Evolutionary conservation across 2,113 vertebrate species (phyloP), one percentile per base, ranked within the genome.

Genomic region (Cryptotis parvus): DNA sequence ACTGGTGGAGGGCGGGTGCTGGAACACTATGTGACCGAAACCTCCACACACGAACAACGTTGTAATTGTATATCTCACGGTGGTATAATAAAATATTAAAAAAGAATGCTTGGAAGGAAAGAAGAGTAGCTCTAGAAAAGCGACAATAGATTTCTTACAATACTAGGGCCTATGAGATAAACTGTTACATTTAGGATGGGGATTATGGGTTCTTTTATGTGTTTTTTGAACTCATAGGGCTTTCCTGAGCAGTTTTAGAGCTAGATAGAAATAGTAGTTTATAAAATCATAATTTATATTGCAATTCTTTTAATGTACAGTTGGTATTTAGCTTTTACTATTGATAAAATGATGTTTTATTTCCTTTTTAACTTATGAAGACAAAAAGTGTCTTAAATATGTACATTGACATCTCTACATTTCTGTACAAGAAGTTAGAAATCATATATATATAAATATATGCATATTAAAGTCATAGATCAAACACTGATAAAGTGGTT

Each of bases 371-470:
- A 49, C 52, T 16, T 33, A 69, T 86, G 24, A 20, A 22, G 6
- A 58, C 76, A 37, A 65, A 49, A 76, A 68, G 1, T 76, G 52
- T 35, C 45, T 81, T 68, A 39, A 76, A 63, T 86, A 69, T n/a
- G n/a, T n/a, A n/a, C n/a, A n/a, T n/a, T 39, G 75, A n/a, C 4
- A 39, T 22, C 43, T 61, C 9, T 49, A 4, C 9, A 49, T 49
- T 76, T 86, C 37, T 76, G 15, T 16, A 15, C n/a, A 66, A 84
- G 5, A 16, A 65, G 4, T 72, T 65, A 65, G 22, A 84, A n/a
- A 74, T 39, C 84, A 10, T 84, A n/a, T 77, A 73, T 35, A 77
- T 35, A n/a, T n/a, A n/a, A n/a, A n/a, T n/a, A n/a, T n/a, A n/a
- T n/a, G n/a, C n/a, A n/a, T n/a, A n/a, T 45, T n/a, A n/a, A n/a